Evolutionary conservation across 2,888 invertebrate species (phyloP), one percentile per base, ranked within the genome.

Genomic region (Rhynchonema sp.): DNA sequence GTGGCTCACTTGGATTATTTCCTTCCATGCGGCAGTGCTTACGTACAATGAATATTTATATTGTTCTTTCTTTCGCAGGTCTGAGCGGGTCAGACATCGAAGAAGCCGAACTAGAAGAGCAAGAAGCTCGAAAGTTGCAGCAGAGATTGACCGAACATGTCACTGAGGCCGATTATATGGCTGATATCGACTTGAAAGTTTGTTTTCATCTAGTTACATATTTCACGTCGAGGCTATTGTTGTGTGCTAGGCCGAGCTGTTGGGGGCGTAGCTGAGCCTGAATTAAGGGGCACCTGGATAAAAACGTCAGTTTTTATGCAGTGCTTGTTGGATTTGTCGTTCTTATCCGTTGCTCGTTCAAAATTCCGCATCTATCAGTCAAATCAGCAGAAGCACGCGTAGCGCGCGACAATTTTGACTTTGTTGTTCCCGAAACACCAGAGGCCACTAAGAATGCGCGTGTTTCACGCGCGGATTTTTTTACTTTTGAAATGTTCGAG

Each of bases 101-200:
- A 2, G 70, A 65, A n/a, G 73, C 72, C n/a, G 66, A 65, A 23
- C 61, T 74, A 59, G 74, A 75, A 61, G 74, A 74, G 61, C 65
- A 70, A 60, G 75, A 75, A 64, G 74, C 74, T 3, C 62, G 68
- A 13, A 65, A 65, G n/a, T 62, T 74, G 55, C 74, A 74, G 65
- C 68, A 67, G 61, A 66, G 68, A 58, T 66, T 74, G 65, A 69
- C 69, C 20, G 69, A 69, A 52, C 68, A 72, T 59, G 63, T 74
- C 30, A 70, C 71, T 58, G 72, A 73, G 26, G 67, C 68, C 30
- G 75, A 75, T 62, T 52, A 53, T 22, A 22, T 53, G 30, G 46
- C 25, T 2, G 30, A 58, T 29, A 25, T 46, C 9, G 25, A 30
- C 55, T 59, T 62, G 60, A 56, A 62, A n/a, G 49, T 38, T 6